Percentiles rank a stretch among this genome's conserved stretches.
Evolutionary conservation across 2,797 vertebrate genomes (phyloP).

Genomic region (Pangasius krempfi): DNA sequence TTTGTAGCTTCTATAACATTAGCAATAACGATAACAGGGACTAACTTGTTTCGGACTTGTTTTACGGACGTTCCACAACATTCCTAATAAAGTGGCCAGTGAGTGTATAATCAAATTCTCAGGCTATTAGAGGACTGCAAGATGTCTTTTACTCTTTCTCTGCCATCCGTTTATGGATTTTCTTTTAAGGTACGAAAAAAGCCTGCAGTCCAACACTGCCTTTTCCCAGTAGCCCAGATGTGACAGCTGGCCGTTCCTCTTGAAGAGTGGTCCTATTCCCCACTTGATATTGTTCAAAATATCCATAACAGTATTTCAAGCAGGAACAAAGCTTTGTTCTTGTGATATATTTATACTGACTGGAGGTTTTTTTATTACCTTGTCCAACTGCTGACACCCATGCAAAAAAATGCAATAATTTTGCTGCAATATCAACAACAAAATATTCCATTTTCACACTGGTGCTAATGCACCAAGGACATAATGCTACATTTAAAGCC

Average conservation of each 20-base stretch:
- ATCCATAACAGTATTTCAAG: constrained; percentile 35
- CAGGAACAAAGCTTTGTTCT: constrained; percentile 8
- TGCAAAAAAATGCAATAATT: neutral
- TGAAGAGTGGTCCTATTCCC: constrained; percentile 23
- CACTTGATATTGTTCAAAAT: constrained; percentile 19
- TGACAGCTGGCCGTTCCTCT: constrained; percentile 45
- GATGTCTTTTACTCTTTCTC: neutral
- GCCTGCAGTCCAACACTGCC: neutral
- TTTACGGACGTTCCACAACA: too few species aligned
- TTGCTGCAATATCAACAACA: neutral
- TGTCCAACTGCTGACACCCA: neutral
- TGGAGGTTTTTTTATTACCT: neutral
- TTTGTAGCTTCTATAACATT: neutral
- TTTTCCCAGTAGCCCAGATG: constrained; percentile 9
- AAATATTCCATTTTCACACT: neutral
- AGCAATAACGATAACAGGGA: neutral
- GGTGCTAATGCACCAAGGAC: neutral
- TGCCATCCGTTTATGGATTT: neutral
- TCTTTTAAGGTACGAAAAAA: neutral
- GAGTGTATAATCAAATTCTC: neutral
- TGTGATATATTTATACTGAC: constrained; percentile 24
- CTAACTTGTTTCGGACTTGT: neutral
- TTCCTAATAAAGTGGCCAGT: neutral
- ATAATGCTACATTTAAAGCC: neutral
- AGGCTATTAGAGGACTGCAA: too few species aligned